Conservation (phyloP, 2,888 invertebrate genomes). For the Drosophila hamatofila region DNA sequence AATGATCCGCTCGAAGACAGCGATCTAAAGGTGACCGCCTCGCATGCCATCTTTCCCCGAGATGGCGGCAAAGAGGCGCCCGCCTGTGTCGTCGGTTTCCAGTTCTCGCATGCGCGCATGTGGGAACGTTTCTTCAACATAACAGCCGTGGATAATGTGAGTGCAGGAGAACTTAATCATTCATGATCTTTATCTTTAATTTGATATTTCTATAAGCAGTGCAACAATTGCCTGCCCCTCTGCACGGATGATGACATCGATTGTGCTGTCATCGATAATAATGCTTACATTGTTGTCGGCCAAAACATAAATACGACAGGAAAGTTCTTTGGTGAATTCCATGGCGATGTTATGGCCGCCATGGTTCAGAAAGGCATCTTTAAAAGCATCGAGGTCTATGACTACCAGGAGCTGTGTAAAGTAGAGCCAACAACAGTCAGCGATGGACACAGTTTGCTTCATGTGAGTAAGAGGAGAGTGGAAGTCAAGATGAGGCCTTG, state of each 20-base stretch:
- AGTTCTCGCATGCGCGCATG: conserved; percentile 91
- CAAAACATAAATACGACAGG: conserved; percentile 90
- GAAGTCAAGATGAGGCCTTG: neutral
- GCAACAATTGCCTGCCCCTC: conserved; percentile 86
- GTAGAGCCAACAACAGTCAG: conserved; percentile 83
- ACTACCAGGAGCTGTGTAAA: conserved; percentile 93
- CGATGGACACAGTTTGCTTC: conserved; percentile 75
- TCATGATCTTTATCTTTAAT: neutral
- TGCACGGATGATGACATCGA: conserved; percentile 88
- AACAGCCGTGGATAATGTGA: conserved; percentile 86
- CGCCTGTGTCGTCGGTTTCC: conserved; percentile 95
- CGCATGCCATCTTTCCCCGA: conserved; percentile 93
- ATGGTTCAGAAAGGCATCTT: conserved; percentile 91
- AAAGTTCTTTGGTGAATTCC: conserved; percentile 92
- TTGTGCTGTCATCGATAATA: conserved; percentile 96
- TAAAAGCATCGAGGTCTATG: conserved; percentile 91
- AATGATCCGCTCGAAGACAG: conserved; percentile 85
- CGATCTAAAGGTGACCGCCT: conserved; percentile 91
- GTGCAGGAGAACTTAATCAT: conserved; percentile 8
- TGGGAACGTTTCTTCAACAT: conserved; percentile 90
- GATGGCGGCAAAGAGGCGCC: conserved; percentile 92
- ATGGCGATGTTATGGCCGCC: conserved; percentile 91
- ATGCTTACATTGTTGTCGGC: conserved; percentile 92
- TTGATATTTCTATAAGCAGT: conserved; percentile 72
- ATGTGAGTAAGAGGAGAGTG: conserved; percentile 70